These are phyloP conservation scores for Alectoris magna DNA, from an alignment of 2,797 vertebrate genomes.

Conservation along the genomic window DNA sequence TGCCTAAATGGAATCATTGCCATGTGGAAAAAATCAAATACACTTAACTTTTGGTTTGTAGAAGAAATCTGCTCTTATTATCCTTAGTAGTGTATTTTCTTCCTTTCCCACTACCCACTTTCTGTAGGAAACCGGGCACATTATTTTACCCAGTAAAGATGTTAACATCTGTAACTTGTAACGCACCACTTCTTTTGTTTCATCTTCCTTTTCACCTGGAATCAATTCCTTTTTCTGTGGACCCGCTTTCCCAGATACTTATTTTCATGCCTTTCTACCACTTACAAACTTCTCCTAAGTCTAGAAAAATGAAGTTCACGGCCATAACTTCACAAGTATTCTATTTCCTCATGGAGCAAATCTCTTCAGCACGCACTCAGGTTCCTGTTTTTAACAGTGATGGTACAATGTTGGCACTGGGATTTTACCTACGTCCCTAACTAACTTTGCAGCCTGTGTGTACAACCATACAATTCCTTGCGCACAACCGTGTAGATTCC, in stretches of 20 bases:
- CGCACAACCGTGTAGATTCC: background rate
- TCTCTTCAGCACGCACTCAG: background rate
- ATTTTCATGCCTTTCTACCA: background rate
- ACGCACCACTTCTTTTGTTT: background rate
- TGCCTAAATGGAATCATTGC: conserved; percentile 24
- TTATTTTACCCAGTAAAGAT: background rate
- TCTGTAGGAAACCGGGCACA: background rate
- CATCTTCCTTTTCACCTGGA: background rate
- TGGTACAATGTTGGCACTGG: background rate
- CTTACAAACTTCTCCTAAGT: background rate
- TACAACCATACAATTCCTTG: background rate
- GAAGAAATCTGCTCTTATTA: background rate
- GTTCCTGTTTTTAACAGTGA: background rate
- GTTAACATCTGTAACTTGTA: background rate
- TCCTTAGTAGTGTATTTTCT: background rate
- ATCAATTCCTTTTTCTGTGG: background rate
- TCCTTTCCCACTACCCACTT: background rate
- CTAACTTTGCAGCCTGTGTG: background rate
- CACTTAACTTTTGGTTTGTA: conserved; percentile 26
- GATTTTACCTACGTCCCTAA: background rate
- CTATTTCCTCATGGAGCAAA: background rate
- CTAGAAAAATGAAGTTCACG: background rate
- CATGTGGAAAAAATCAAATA: conserved; percentile 25
- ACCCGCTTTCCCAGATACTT: background rate
- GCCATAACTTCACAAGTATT: background rate